Conservation (phyloP, 2,888 invertebrate genomes). For the Chouioia cunea region DNA sequence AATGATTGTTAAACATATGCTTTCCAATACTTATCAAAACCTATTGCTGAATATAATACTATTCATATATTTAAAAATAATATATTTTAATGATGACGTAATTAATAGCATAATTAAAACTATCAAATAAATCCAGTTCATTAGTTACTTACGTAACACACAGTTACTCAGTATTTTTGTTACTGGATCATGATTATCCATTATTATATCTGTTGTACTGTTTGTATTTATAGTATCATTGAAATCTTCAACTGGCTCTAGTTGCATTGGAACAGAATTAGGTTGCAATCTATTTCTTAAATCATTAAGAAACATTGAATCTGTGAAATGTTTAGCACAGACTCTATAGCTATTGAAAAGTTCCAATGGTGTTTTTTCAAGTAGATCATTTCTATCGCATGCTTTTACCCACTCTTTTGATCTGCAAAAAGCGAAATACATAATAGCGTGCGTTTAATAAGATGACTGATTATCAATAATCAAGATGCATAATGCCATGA, state of each 20-base stretch:
- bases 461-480: slow-evolving; percentile 8
- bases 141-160: slow-evolving; percentile 39
- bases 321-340: slow-evolving; percentile 47
- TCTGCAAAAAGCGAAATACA: slow-evolving; percentile 3
- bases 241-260: slow-evolving; percentile 29
- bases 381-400: slow-evolving; percentile 42
- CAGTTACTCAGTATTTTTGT: slow-evolving; percentile 45
- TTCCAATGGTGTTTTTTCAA: slow-evolving; percentile 47
- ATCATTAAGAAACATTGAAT: slow-evolving; percentile 49
- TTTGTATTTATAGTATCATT: slow-evolving; percentile 22
- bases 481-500: neutral
- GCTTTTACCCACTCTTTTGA: slow-evolving; percentile 47
- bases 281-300: slow-evolving; percentile 48
- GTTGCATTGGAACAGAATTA: slow-evolving; percentile 44
- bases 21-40: neutral
- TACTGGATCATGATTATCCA: slow-evolving; percentile 29
- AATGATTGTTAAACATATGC: neutral
- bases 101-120: neutral
- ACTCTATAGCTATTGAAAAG: slow-evolving; percentile 47
- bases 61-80: slow-evolving; percentile 3
- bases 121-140: neutral
- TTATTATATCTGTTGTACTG: slow-evolving; percentile 10
- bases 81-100: neutral
- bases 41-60: neutral
- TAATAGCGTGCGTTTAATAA: no score